Conservation (phyloP, 2,797 vertebrate genomes). For the Eutrigla gurnardus region DNA sequence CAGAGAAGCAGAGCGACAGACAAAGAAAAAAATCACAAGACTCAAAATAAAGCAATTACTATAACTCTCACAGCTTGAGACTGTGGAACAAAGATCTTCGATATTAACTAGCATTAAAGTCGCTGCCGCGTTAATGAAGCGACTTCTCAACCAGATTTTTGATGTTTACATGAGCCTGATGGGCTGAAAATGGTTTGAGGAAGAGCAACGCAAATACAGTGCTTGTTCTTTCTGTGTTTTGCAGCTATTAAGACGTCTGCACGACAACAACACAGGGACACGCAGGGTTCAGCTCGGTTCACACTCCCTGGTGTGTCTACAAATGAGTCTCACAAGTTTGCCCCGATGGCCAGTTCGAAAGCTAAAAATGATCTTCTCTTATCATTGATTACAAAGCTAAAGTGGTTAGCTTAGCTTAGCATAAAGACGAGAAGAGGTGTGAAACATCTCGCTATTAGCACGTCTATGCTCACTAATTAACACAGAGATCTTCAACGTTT, state of each 20-base stretch:
- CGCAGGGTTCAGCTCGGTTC: not conserved
- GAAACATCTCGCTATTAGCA: not conserved
- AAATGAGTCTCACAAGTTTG: not conserved
- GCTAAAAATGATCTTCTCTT: too few species aligned
- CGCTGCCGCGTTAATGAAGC: not conserved
- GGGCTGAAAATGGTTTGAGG: not conserved
- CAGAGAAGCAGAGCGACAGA: constrained; percentile 8
- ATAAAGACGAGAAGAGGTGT: not conserved
- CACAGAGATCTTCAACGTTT: too few species aligned
- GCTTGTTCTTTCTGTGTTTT: not conserved
- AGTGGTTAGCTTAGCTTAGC: not conserved
- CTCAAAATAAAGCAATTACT: constrained; percentile 32
- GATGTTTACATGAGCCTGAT: constrained; percentile 20
- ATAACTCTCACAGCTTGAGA: constrained; percentile 15
- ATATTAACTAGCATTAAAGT: constrained; percentile 3
- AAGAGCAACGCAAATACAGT: not conserved
- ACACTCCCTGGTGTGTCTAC: not conserved
- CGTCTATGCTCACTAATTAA: too few species aligned
- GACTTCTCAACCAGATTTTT: not conserved
- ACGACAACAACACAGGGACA: not conserved
- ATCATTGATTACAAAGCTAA: not conserved
- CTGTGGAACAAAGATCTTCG: constrained; percentile 24
- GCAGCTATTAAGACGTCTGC: too few species aligned
- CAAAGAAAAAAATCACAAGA: not conserved
- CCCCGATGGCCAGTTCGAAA: too few species aligned